phyloP scores from a whole-genome alignment of 2,888 invertebrate genomes.

The Hirtodrosophila duncani region DNA sequence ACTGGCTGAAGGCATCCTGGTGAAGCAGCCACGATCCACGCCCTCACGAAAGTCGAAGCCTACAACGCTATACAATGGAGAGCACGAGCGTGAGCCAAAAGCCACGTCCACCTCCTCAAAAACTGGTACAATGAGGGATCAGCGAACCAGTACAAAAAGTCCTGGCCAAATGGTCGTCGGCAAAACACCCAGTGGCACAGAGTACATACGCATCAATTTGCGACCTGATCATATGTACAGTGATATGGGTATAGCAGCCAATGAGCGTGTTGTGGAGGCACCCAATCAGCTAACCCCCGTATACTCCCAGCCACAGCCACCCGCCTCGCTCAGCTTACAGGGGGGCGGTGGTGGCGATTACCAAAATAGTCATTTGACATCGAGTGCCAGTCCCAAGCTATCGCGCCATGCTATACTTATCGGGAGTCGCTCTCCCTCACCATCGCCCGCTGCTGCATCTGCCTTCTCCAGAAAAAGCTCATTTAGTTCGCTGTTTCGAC shows the following conservation, averaged over 20 bases:
- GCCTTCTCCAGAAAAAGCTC: conserved; percentile 89
- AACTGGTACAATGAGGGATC: conserved; percentile 49
- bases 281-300: conserved; percentile 63
- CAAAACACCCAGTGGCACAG: conserved; percentile 78
- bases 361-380: conserved; percentile 79
- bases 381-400: conserved; percentile 79
- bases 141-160: conserved; percentile 72
- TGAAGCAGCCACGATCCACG: conserved; percentile 75
- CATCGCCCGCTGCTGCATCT: conserved; percentile 81
- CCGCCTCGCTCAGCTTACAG: conserved; percentile 81
- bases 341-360: conserved; percentile 65
- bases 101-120: conserved; percentile 19
- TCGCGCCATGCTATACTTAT: conserved; percentile 67
- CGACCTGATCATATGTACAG: conserved; percentile 87
- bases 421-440: conserved; percentile 83
- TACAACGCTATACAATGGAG: conserved; percentile 64
- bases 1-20: conserved; percentile 82
- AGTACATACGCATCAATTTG: conserved; percentile 84
- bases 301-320: conserved; percentile 79
- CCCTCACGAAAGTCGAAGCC: conserved; percentile 40
- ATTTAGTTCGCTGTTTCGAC: conserved; percentile 85
- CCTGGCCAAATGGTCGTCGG: conserved; percentile 77
- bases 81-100: conserved; percentile 20
- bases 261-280: conserved; percentile 74
- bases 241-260: conserved; percentile 79